These are phyloP conservation scores for Andrena flavipes DNA, from an alignment of 2,888 invertebrate species.

Conservation along the genomic window DNA sequence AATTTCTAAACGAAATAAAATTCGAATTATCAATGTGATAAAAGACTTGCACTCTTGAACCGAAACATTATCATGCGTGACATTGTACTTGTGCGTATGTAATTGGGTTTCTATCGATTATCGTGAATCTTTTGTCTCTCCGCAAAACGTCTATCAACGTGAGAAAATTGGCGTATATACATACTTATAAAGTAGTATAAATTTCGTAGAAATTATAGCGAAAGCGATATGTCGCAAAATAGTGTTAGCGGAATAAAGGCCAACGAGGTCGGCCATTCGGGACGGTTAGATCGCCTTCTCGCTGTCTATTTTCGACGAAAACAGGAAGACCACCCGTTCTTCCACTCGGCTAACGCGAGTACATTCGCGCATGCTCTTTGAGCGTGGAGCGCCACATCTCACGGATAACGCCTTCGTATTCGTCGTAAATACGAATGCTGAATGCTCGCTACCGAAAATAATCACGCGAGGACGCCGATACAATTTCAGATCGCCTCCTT, in stretches of 20 bases:
- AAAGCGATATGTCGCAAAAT: not conserved
- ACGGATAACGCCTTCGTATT: slow-evolving; percentile 41
- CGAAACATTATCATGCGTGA: no score
- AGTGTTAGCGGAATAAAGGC: slow-evolving; percentile 50
- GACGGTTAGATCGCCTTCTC: slow-evolving; percentile 50
- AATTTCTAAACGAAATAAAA: no score
- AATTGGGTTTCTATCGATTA: no score
- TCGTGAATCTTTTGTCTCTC: not conserved
- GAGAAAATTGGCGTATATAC: not conserved
- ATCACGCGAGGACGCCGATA: slow-evolving; percentile 63
- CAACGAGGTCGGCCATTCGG: slow-evolving; percentile 34
- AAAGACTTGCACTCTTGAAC: no score
- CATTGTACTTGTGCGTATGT: no score
- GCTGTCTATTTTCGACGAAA: slow-evolving; percentile 70
- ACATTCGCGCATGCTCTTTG: slow-evolving; percentile 60
- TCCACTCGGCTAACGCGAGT: slow-evolving; percentile 20
- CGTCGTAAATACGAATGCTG: slow-evolving; percentile 73
- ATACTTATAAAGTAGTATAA: not conserved
- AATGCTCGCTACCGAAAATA: slow-evolving; percentile 75
- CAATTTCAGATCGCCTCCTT: slow-evolving; percentile 50
- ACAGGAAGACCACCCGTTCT: slow-evolving; percentile 67
- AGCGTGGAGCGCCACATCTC: slow-evolving; percentile 27
- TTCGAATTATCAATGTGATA: no score
- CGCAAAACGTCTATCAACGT: not conserved
- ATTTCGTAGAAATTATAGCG: not conserved